phyloP scores from a whole-genome alignment of 2,113 vertebrate genomes.

The Zosterops lateralis region DNA sequence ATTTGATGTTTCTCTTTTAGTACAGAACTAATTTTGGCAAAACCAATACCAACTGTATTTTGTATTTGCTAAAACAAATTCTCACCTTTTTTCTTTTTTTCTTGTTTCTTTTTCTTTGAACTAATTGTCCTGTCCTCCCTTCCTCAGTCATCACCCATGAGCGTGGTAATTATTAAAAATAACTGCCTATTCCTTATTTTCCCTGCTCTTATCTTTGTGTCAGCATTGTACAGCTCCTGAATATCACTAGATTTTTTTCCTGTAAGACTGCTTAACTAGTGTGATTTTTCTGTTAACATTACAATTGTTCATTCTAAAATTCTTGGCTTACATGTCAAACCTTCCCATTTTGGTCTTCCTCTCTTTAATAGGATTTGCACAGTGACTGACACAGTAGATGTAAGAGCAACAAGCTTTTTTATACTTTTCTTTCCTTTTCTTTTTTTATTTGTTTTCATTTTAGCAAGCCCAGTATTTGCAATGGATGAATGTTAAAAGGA shows the following conservation, averaged over 20 bases:
- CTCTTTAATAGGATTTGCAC: constrained; percentile 80
- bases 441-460: constrained; percentile 49
- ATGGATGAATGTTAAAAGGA: constrained; percentile 62
- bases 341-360: constrained; percentile 52
- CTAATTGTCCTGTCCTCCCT: constrained; percentile 83
- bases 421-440: constrained; percentile 4
- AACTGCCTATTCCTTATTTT: constrained; percentile 67
- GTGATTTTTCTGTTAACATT: constrained; percentile 23
- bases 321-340: constrained; percentile 19
- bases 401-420: constrained; percentile 74
- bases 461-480: constrained; percentile 54
- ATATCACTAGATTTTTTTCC: not conserved
- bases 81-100: constrained; percentile 70
- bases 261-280: not conserved
- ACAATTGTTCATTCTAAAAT: constrained; percentile 33
- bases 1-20: constrained; percentile 5
- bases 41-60: constrained; percentile 67
- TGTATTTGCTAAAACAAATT: constrained; percentile 71
- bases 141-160: constrained; percentile 94
- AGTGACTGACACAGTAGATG: constrained; percentile 77
- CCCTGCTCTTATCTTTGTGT: constrained; percentile 80
- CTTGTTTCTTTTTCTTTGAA: constrained; percentile 76
- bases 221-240: constrained; percentile 84
- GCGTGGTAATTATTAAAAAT: constrained; percentile 91
- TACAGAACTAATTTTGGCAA: constrained; percentile 1